Percentiles rank a stretch among this genome's conserved stretches.
phyloP scores from a whole-genome alignment of 2,888 invertebrate genomes.

The Imbricaverruca yamaguchii region DNA sequence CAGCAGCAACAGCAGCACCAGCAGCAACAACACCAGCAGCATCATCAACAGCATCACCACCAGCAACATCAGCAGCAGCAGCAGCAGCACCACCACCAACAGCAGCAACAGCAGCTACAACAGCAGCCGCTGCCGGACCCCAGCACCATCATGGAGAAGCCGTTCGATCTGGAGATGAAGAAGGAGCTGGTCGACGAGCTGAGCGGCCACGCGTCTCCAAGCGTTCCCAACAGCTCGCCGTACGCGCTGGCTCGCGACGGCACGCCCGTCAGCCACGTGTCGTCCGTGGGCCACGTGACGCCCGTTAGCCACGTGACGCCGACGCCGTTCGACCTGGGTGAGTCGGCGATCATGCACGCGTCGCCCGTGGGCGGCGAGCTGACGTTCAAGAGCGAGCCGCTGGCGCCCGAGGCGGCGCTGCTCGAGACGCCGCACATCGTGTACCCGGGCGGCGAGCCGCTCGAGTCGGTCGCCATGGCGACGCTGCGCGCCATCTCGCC shows the following conservation, averaged over 20 bases:
- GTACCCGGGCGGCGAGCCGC: neutral
- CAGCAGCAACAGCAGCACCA: slow-evolving; percentile 10
- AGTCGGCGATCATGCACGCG: neutral
- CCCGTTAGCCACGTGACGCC: neutral
- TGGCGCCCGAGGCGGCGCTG: neutral
- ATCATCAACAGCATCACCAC: slow-evolving; percentile 8
- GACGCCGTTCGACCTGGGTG: neutral
- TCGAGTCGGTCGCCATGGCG: neutral
- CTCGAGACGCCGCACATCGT: slow-evolving; percentile 12
- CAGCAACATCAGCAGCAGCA: slow-evolving; percentile 3
- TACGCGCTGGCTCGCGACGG: neutral
- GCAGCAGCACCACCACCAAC: slow-evolving; percentile 10
- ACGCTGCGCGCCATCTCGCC: neutral
- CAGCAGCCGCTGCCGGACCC: slow-evolving; percentile 16
- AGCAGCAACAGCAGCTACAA: slow-evolving; percentile 16
- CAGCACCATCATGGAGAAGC: slow-evolving; percentile 13
- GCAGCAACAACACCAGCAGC: slow-evolving; percentile 20
- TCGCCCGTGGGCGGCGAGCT: neutral
- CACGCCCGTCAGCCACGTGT: neutral
- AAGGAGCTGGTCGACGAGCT: neutral
- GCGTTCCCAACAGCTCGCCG: neutral
- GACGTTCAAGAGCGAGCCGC: neutral
- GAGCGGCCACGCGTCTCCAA: neutral
- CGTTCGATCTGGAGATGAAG: neutral
- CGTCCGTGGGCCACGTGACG: neutral